Percentiles rank a stretch among this genome's conserved stretches.
These are phyloP conservation scores for Crenuchus spilurus DNA, from an alignment of 2,797 vertebrate species.

Conservation along the genomic window DNA sequence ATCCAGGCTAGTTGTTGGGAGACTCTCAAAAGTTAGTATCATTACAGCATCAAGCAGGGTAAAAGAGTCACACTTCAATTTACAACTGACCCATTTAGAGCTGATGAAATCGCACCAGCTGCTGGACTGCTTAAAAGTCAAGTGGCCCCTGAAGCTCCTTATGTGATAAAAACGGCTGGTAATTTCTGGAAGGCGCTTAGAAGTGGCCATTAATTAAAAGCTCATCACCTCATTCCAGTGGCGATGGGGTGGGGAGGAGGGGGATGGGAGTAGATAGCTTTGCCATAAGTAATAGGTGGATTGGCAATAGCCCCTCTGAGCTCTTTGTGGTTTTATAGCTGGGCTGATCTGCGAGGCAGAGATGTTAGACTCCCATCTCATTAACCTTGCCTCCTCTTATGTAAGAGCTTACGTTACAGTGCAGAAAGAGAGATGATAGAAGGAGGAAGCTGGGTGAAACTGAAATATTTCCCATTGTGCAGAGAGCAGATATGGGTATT, in stretches of 20 bases:
- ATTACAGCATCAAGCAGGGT: slow-evolving; percentile 15
- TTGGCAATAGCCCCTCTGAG: slow-evolving; percentile 18
- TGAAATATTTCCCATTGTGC: neutral
- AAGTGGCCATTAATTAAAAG: slow-evolving; percentile 49
- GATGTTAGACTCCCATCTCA: slow-evolving; percentile 36
- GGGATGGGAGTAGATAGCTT: slow-evolving; percentile 30
- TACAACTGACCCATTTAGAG: slow-evolving; percentile 38
- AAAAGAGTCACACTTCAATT: slow-evolving; percentile 18
- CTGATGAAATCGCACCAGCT: slow-evolving; percentile 40
- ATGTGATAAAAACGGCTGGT: slow-evolving; percentile 28
- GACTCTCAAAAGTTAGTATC: slow-evolving; percentile 22
- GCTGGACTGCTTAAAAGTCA: slow-evolving; percentile 36
- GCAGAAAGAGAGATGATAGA: neutral
- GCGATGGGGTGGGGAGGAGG: neutral
- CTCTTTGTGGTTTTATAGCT: slow-evolving; percentile 41
- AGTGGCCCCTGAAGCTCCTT: slow-evolving; percentile 46
- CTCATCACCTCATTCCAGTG: slow-evolving; percentile 37
- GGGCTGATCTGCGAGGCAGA: slow-evolving; percentile 21
- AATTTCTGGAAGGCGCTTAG: slow-evolving; percentile 40
- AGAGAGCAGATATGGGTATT: too few species aligned
- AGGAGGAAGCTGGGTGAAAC: neutral
- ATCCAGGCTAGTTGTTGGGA: slow-evolving; percentile 22
- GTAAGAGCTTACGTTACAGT: slow-evolving; percentile 31
- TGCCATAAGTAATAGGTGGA: slow-evolving; percentile 41
- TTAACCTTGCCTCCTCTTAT: slow-evolving; percentile 40